phyloP scores from a whole-genome alignment of 2,797 vertebrate species.

The Micromesistius poutassou region DNA sequence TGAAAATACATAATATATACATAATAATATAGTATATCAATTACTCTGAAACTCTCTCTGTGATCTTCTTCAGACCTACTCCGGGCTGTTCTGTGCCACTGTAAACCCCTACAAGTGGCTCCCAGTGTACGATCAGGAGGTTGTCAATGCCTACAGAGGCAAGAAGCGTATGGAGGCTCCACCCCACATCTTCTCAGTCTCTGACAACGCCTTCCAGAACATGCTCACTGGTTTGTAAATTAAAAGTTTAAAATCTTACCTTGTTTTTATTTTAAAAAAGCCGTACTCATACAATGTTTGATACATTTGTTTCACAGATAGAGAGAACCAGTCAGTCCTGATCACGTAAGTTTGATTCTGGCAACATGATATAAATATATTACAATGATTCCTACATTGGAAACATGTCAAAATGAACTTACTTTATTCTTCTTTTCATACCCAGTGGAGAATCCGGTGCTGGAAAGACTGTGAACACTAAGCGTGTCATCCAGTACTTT shows the following conservation, averaged over 20 bases:
- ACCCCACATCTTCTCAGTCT: slow-evolving; percentile 91
- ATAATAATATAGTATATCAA: background rate
- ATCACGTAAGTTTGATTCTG: background rate
- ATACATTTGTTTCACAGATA: slow-evolving; percentile 1
- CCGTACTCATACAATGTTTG: slow-evolving; percentile 52
- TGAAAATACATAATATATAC: background rate
- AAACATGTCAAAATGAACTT: background rate
- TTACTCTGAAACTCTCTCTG: background rate
- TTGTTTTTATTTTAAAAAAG: no score
- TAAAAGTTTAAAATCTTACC: background rate
- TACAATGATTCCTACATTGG: background rate
- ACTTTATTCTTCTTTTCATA: background rate
- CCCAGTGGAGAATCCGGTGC: slow-evolving; percentile 5
- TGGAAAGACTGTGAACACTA: slow-evolving; percentile 4
- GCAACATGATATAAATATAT: background rate
- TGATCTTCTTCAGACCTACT: background rate
- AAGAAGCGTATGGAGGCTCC: slow-evolving; percentile 88
- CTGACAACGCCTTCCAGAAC: slow-evolving; percentile 84
- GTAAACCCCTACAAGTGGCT: slow-evolving; percentile 86
- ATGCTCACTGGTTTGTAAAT: slow-evolving; percentile 49
- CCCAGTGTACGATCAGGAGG: slow-evolving; percentile 78
- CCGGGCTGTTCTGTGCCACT: slow-evolving; percentile 62
- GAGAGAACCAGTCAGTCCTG: slow-evolving; percentile 3
- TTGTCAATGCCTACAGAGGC: slow-evolving; percentile 80
- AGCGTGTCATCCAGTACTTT: slow-evolving; percentile 6